Conservation (phyloP, 2,113 vertebrate species). For the Mola mola region DNA sequence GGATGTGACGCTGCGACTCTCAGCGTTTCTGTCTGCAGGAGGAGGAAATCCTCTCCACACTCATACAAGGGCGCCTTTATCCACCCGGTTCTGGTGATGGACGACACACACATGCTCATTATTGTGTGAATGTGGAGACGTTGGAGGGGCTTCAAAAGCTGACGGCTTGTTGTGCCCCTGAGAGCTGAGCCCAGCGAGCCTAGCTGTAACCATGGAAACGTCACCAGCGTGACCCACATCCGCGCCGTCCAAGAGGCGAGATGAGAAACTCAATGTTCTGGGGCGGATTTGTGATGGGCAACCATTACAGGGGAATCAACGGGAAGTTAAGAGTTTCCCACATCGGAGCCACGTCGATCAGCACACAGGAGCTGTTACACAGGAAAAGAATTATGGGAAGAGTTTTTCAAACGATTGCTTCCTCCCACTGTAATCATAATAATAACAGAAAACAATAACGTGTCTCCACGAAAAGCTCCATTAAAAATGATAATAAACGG, state of each 20-base stretch:
- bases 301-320: too few relatives aligned
- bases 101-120: neutral
- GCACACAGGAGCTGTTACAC: too few relatives aligned
- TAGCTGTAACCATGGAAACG: conserved; percentile 67
- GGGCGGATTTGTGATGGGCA: conserved; percentile 24
- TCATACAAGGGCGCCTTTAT: conserved; percentile 61
- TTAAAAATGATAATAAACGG: too few relatives aligned
- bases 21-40: conserved; percentile 45
- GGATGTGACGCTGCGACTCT: conserved; percentile 34
- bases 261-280: conserved; percentile 60
- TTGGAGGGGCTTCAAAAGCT: conserved; percentile 12
- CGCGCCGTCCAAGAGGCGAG: conserved; percentile 42
- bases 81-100: conserved; percentile 37
- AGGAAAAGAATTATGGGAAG: too few relatives aligned
- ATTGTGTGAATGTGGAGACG: conserved; percentile 5
- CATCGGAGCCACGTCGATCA: too few relatives aligned
- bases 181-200: conserved; percentile 16
- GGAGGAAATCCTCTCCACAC: conserved; percentile 59
- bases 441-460: too few relatives aligned
- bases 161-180: neutral
- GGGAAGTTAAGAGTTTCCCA: too few relatives aligned
- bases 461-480: too few relatives aligned
- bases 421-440: too few relatives aligned
- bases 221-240: conserved; percentile 67
- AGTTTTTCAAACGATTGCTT: too few relatives aligned